A percentile compares a stretch with the other conserved stretches of the same genome.
phyloP scores from a whole-genome alignment of 2,797 vertebrate genomes.

The Melopsittacus undulatus region DNA sequence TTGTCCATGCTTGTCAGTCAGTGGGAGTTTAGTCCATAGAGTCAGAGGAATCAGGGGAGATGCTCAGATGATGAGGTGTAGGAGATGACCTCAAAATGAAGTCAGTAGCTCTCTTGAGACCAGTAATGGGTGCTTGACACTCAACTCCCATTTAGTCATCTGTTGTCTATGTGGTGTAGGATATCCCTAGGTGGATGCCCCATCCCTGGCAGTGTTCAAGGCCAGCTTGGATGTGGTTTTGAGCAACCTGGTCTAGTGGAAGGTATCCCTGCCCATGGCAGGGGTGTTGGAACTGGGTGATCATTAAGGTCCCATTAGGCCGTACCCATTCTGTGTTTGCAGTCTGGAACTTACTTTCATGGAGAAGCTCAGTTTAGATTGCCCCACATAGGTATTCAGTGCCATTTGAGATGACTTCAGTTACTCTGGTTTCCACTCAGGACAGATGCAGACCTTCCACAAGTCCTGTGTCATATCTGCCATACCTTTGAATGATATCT shows the following conservation, averaged over 20 bases:
- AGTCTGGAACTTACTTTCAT: background rate
- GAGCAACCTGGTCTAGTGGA: background rate
- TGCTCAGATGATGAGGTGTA: background rate
- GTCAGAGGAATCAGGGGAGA: background rate
- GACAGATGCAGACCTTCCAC: background rate
- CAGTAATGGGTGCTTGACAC: background rate
- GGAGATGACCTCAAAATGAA: background rate
- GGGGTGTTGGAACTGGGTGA: background rate
- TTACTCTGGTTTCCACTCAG: background rate
- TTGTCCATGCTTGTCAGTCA: background rate
- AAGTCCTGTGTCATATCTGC: background rate
- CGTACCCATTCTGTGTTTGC: background rate
- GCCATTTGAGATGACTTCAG: background rate
- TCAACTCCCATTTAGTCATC: rapidly evolving
- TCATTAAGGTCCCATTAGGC: background rate
- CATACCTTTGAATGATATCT: background rate
- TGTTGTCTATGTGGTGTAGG: background rate
- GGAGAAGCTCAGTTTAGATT: background rate
- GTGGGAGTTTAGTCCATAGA: rapidly evolving
- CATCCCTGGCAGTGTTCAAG: background rate
- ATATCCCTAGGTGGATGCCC: background rate
- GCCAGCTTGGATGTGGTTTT: background rate
- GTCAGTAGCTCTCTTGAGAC: background rate
- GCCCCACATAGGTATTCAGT: rapidly evolving
- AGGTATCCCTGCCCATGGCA: background rate